Conservation (phyloP, 2,113 vertebrate species). For the Notarius lentiginosus region DNA sequence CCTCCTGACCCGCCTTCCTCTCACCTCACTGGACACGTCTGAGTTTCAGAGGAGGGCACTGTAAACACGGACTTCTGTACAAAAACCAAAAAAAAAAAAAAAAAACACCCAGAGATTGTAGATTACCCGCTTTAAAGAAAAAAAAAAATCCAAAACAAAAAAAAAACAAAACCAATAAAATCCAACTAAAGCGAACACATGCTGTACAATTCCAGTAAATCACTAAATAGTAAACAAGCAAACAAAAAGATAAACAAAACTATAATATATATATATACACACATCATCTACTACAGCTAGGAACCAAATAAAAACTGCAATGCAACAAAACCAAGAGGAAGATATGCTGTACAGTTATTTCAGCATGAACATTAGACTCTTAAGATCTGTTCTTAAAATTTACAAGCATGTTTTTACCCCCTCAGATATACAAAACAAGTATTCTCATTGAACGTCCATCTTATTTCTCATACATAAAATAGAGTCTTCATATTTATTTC, state of each 20-base stretch:
- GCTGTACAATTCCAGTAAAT: slow-evolving; percentile 56
- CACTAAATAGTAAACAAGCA: slow-evolving; percentile 35
- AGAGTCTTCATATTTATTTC: slow-evolving; percentile 73
- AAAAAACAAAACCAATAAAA: slow-evolving; percentile 55
- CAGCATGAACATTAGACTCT: slow-evolving; percentile 43
- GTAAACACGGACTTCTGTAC: slow-evolving; percentile 78
- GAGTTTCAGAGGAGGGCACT: slow-evolving; percentile 61
- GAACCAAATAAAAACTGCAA: slow-evolving; percentile 55
- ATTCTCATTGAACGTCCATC: slow-evolving; percentile 67
- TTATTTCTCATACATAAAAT: slow-evolving; percentile 72
- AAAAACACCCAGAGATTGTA: slow-evolving; percentile 34
- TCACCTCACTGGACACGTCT: slow-evolving; percentile 40
- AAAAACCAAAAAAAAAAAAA: slow-evolving; percentile 57
- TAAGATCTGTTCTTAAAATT: slow-evolving; percentile 45
- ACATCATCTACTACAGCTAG: slow-evolving; percentile 47
- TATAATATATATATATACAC: slow-evolving; percentile 57
- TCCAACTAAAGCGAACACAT: slow-evolving; percentile 51
- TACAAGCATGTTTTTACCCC: slow-evolving; percentile 47
- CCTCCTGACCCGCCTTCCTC: slow-evolving; percentile 21
- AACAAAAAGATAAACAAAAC: slow-evolving; percentile 48
- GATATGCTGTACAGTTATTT: slow-evolving; percentile 63
- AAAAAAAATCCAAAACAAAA: slow-evolving; percentile 47
- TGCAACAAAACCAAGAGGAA: slow-evolving; percentile 50
- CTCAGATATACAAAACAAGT: slow-evolving; percentile 62
- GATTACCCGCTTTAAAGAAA: slow-evolving; percentile 49